Percentiles rank a stretch among this genome's conserved stretches.
phyloP scores from a whole-genome alignment of 2,797 vertebrate species.

The Chelidonichthys spinosus region DNA sequence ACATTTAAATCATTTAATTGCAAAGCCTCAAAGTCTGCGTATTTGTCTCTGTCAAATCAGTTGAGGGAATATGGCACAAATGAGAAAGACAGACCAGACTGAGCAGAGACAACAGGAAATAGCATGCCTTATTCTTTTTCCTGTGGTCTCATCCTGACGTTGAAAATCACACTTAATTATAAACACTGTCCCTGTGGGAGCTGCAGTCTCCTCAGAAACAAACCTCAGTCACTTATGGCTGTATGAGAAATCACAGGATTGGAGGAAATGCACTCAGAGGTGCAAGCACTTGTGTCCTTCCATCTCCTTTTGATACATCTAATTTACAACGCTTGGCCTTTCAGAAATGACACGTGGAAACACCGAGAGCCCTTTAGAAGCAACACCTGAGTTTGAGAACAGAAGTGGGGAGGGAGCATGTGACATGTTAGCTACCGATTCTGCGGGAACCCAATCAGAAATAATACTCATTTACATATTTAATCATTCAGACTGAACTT shows the following conservation, averaged over 20 bases:
- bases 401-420: conserved; percentile 6
- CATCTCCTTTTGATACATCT: conserved; percentile 25
- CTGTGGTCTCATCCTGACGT: conserved; percentile 41
- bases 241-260: conserved; percentile 44
- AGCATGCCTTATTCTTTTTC: conserved; percentile 31
- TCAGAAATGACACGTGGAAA: conserved; percentile 25
- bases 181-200: conserved; percentile 57
- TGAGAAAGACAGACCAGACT: conserved; percentile 36
- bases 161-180: conserved; percentile 75
- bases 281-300: conserved; percentile 19
- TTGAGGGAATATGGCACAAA: conserved; percentile 16
- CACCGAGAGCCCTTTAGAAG: conserved; percentile 1
- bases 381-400: background rate
- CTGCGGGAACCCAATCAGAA: conserved; percentile 34
- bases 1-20: conserved; percentile 59
- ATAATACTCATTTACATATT: conserved; percentile 44
- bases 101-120: conserved; percentile 51
- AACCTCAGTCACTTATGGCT: conserved; percentile 51
- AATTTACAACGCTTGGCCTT: conserved; percentile 20
- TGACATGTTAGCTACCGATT: conserved; percentile 14
- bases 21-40: conserved; percentile 38
- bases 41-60: conserved; percentile 27
- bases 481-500: conserved; percentile 43
- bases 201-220: conserved; percentile 42
- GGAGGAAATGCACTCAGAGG: conserved; percentile 38